A percentile compares a stretch with the other conserved stretches of the same genome.
Conservation (phyloP, 1,140 invertebrate genomes). For the Brachionus paranguensis region DNA sequence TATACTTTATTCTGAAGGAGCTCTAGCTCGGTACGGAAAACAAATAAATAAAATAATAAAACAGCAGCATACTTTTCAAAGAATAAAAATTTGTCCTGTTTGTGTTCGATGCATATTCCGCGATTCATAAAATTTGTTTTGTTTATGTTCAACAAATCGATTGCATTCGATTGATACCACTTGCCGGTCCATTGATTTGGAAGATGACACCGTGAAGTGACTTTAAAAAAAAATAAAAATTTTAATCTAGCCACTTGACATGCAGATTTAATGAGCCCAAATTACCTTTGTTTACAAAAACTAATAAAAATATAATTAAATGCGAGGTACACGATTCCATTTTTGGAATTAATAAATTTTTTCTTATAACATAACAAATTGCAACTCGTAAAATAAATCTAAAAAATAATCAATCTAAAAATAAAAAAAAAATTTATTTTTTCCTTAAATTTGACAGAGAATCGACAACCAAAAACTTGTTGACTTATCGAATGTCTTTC, state of each 20-base stretch:
- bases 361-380: neutral
- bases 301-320: neutral
- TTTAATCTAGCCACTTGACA: neutral
- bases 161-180: constrained; percentile 17
- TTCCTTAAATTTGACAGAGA: too few species aligned
- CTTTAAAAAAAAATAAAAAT: neutral
- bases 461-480: too few species aligned
- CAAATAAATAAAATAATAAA: neutral
- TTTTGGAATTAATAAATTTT: neutral
- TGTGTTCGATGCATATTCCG: constrained; percentile 3
- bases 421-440: too few species aligned
- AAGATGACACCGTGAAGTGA: neutral
- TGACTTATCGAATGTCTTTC: too few species aligned
- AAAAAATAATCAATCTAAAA: neutral
- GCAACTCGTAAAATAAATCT: neutral
- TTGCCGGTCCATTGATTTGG: neutral
- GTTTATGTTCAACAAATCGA: neutral
- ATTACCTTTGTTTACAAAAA: neutral
- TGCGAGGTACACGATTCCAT: neutral
- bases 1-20: too few species aligned
- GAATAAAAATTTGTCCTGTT: constrained; percentile 29
- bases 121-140: constrained; percentile 18
- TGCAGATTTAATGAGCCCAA: neutral
- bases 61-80: neutral
- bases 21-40: too few species aligned